Percentiles rank a stretch among this genome's conserved stretches.
Conservation (phyloP, 2,888 invertebrate genomes). For the Andrena flavipes region DNA sequence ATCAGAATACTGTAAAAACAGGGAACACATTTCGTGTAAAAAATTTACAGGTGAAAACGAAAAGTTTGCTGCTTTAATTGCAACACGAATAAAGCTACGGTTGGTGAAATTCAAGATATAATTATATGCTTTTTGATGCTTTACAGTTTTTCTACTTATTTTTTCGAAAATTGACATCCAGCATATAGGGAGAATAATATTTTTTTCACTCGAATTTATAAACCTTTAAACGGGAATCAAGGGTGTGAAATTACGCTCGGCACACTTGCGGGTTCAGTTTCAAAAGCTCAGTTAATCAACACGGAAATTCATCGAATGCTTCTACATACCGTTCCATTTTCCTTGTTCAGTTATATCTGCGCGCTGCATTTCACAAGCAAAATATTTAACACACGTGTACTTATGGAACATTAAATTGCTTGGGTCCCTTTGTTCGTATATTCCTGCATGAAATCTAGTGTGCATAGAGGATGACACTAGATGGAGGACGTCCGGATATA, state of each 20-base stretch:
- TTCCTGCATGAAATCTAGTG: too few species aligned
- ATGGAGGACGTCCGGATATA: too few species aligned
- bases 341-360: neutral
- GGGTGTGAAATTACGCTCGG: conserved; percentile 13
- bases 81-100: neutral
- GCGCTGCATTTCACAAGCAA: neutral
- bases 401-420: too few species aligned
- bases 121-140: neutral
- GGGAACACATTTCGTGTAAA: too few species aligned
- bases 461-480: too few species aligned
- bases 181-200: neutral
- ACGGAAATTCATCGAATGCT: conserved; percentile 3
- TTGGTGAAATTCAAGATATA: neutral
- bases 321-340: neutral
- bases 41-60: neutral
- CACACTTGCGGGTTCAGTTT: conserved; percentile 6
- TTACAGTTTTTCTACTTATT: neutral
- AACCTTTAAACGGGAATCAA: neutral
- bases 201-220: neutral
- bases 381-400: neutral
- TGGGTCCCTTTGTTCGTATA: too few species aligned
- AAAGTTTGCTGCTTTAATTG: conserved; percentile 13
- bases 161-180: neutral
- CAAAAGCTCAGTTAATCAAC: neutral
- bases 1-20: too few species aligned